Conservation (phyloP, 2,113 vertebrate species). For the Spermophilus dauricus region DNA sequence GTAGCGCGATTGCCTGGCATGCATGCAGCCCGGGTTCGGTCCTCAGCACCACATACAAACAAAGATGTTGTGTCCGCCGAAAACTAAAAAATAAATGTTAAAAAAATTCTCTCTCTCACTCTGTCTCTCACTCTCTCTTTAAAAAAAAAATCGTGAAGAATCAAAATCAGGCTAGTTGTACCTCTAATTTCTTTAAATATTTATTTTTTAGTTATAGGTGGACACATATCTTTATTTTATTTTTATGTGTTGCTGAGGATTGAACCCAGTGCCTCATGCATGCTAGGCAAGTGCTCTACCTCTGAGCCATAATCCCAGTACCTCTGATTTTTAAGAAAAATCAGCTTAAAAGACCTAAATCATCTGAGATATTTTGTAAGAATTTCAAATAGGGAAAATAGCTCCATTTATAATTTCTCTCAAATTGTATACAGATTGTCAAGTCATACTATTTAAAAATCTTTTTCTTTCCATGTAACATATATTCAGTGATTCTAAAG, state of each 20-base stretch:
- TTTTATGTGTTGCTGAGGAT: too few species aligned
- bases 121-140: too few species aligned
- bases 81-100: too few species aligned
- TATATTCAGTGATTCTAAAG: slow-evolving; percentile 53
- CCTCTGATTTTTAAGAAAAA: slow-evolving; percentile 38
- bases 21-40: too few species aligned
- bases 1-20: too few species aligned
- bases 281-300: too few species aligned
- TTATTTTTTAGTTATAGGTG: background rate
- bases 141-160: slow-evolving; percentile 55
- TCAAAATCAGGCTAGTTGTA: slow-evolving; percentile 33
- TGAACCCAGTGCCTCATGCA: too few species aligned
- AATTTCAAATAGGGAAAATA: slow-evolving; percentile 65
- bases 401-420: slow-evolving; percentile 10
- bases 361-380: slow-evolving; percentile 5
- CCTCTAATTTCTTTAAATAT: background rate
- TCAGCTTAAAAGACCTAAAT: slow-evolving; percentile 56
- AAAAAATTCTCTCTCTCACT: too few species aligned
- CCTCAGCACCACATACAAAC: too few species aligned
- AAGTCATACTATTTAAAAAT: slow-evolving; percentile 40
- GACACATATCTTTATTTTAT: too few species aligned
- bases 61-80: too few species aligned
- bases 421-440: background rate
- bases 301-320: too few species aligned
- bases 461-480: slow-evolving; percentile 34